These are phyloP conservation scores for Oligia strigilis DNA, from an alignment of 2,888 invertebrate genomes.

Conservation along the genomic window DNA sequence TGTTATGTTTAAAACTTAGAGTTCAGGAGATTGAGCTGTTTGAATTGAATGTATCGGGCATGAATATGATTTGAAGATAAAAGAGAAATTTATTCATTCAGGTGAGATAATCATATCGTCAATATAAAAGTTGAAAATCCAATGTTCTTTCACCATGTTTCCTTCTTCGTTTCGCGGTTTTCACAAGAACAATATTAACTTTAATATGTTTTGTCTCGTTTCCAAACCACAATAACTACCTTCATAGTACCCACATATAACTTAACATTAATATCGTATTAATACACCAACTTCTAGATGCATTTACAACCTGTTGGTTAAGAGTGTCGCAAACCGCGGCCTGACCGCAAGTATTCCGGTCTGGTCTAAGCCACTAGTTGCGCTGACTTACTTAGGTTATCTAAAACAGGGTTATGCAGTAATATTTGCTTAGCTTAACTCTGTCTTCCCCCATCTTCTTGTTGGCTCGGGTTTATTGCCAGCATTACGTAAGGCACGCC, in stretches of 20 bases:
- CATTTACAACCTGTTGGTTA: constrained; percentile 64
- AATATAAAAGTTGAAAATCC: not conserved
- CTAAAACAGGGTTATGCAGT: constrained; percentile 54
- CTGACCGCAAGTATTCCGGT: constrained; percentile 65
- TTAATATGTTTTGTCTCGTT: constrained; percentile 5
- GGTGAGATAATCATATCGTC: not conserved
- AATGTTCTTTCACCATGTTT: not conserved
- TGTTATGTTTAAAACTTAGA: constrained; percentile 44
- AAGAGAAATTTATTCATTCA: not conserved
- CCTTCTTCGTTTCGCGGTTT: not conserved
- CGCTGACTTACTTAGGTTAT: constrained; percentile 52
- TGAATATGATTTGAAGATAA: constrained; percentile 15
- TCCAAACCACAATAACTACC: constrained; percentile 26
- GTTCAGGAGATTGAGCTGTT: constrained; percentile 16
- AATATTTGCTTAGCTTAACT: constrained; percentile 56
- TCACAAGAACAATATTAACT: not conserved
- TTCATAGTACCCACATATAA: constrained; percentile 19
- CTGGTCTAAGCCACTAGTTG: constrained; percentile 60
- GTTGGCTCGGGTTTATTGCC: constrained; percentile 48
- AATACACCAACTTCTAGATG: constrained; percentile 42
- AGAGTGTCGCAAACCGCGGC: constrained; percentile 62
- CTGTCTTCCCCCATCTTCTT: constrained; percentile 21
- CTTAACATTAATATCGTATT: constrained; percentile 35
- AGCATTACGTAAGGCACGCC: constrained; percentile 41
- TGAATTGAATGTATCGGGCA: constrained; percentile 13